These are phyloP conservation scores for Tetramorium alpestre DNA, from an alignment of 1,140 invertebrate genomes.

Conservation along the genomic window DNA sequence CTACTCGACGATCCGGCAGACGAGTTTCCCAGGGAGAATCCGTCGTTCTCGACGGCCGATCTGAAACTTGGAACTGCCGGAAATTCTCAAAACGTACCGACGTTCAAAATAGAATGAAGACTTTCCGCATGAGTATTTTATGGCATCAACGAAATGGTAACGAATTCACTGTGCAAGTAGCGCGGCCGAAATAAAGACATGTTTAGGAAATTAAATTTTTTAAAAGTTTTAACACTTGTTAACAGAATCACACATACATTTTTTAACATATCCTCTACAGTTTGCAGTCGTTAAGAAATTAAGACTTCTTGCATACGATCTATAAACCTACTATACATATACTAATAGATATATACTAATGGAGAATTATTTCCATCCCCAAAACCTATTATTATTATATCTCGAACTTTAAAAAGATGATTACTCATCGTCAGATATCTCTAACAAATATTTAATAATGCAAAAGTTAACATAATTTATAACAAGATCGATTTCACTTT, in stretches of 20 bases:
- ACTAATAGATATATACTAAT: neutral
- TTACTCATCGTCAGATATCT: neutral
- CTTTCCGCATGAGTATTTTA: slow-evolving; percentile 25
- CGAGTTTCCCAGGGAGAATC: slow-evolving; percentile 33
- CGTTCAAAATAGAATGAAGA: slow-evolving; percentile 14
- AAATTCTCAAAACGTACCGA: slow-evolving; percentile 20
- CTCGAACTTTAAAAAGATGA: neutral
- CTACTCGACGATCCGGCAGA: slow-evolving; percentile 36
- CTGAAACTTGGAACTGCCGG: slow-evolving; percentile 56
- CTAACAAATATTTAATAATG: slow-evolving; percentile 7
- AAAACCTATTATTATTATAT: neutral
- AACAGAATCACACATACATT: neutral
- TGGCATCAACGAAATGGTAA: neutral
- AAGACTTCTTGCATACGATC: neutral
- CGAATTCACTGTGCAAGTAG: neutral
- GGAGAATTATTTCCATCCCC: neutral
- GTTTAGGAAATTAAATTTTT: neutral
- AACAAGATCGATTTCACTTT: neutral
- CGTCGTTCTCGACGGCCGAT: slow-evolving; percentile 14
- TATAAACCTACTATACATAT: neutral
- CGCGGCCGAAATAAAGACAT: neutral
- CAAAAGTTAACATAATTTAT: neutral
- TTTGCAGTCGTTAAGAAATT: slow-evolving; percentile 14
- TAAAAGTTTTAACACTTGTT: neutral
- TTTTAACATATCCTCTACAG: neutral